Evolutionary conservation across 2,888 invertebrate species (phyloP).

Genomic region (Nemotelus pantherinus): DNA sequence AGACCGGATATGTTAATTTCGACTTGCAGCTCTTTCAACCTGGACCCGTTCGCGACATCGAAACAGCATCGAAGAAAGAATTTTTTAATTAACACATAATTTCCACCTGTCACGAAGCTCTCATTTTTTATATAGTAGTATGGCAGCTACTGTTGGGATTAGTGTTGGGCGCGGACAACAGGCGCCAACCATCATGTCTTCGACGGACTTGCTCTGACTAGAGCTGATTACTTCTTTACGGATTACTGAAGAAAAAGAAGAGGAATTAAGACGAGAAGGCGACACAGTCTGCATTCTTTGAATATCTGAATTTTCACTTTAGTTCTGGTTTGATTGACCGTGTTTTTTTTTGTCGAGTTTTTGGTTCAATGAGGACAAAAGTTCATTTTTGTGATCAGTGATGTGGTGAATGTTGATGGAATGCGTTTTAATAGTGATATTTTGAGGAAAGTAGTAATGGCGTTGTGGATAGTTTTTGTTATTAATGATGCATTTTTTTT

Average conservation of each 20-base stretch:
- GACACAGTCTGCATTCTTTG: slow-evolving; percentile 28
- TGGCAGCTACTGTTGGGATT: neutral
- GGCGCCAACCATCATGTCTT: slow-evolving; percentile 30
- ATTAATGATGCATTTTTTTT: too few species aligned
- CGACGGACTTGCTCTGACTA: neutral
- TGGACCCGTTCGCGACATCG: too few species aligned
- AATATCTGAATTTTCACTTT: neutral
- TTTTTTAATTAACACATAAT: slow-evolving; percentile 51
- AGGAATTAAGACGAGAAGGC: slow-evolving; percentile 40
- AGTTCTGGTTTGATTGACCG: too few species aligned
- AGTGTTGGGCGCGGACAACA: slow-evolving; percentile 1
- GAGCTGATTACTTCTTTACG: neutral
- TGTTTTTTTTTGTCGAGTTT: too few species aligned
- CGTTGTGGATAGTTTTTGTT: too few species aligned
- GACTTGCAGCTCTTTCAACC: neutral
- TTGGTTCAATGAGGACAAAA: too few species aligned
- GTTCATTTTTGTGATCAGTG: too few species aligned
- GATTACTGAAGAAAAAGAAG: neutral
- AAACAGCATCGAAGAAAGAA: slow-evolving; percentile 36
- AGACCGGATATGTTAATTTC: slow-evolving; percentile 2
- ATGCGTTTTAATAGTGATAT: too few species aligned
- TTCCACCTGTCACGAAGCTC: slow-evolving; percentile 44
- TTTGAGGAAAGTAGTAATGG: too few species aligned
- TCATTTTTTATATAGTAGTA: slow-evolving; percentile 11
- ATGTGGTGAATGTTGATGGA: too few species aligned